phyloP scores from a whole-genome alignment of 2,797 vertebrate genomes.

The Notamacropus eugenii region DNA sequence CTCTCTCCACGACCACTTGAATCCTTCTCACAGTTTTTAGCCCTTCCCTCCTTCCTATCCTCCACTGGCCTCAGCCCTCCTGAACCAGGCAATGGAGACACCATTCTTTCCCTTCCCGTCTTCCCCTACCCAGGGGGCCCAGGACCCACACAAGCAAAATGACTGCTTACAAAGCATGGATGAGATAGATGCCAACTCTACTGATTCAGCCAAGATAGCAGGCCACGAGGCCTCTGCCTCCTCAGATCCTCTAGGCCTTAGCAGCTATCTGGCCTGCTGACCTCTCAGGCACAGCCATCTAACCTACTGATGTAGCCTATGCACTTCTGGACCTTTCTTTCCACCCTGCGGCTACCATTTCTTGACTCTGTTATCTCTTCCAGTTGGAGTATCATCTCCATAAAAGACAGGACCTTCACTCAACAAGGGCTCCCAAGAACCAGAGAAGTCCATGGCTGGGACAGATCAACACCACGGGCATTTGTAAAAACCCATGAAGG shows the following conservation, averaged over 20 bases:
- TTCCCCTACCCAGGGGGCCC: background rate
- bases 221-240: background rate
- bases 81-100: background rate
- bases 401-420: background rate
- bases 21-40: background rate
- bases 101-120: background rate
- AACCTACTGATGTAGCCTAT: background rate
- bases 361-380: background rate
- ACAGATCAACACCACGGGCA: background rate
- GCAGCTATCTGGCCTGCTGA: background rate
- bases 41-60: background rate
- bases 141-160: background rate
- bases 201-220: background rate
- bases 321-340: background rate
- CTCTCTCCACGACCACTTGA: background rate
- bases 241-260: background rate
- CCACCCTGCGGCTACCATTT: background rate
- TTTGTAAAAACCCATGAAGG: background rate
- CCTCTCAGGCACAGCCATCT: background rate
- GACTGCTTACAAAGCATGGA: background rate
- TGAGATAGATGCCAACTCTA: background rate
- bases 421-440: background rate
- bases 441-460: background rate
- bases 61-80: background rate
- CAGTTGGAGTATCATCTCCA: background rate